Conservation (phyloP, 2,113 vertebrate species). For the Gavialis gangeticus region DNA sequence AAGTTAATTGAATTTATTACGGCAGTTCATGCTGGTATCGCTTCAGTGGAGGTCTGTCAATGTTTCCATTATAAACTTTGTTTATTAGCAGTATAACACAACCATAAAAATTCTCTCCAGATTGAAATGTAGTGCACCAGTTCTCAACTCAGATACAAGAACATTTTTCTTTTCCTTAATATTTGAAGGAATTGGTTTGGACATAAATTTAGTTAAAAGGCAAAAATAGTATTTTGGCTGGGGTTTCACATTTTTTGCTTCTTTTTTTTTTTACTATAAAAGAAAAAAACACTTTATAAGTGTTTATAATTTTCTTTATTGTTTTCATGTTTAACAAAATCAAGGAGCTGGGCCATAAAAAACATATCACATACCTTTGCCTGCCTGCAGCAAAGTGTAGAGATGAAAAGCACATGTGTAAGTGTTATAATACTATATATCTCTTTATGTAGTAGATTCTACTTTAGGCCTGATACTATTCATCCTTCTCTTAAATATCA, state of each 20-base stretch:
- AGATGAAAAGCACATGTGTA: not conserved
- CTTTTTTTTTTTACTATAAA: not conserved
- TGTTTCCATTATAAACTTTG: conserved; percentile 58
- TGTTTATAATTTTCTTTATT: conserved; percentile 8
- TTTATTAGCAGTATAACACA: conserved; percentile 54
- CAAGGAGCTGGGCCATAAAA: conserved; percentile 12
- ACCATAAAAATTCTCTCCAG: conserved; percentile 45
- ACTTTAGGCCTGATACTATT: not conserved
- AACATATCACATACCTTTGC: not conserved
- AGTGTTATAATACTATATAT: not conserved
- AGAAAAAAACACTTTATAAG: conserved; percentile 33
- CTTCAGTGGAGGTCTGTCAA: conserved; percentile 17
- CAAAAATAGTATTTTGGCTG: conserved; percentile 46
- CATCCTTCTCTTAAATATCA: not conserved
- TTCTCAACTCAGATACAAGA: conserved; percentile 31
- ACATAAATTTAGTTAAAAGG: conserved; percentile 46
- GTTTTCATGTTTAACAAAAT: conserved; percentile 37
- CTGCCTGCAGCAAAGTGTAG: not conserved
- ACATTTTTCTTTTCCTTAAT: conserved; percentile 49
- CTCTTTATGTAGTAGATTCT: not conserved
- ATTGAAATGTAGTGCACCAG: conserved; percentile 26
- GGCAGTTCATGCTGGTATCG: not conserved
- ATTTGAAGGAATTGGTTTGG: conserved; percentile 52
- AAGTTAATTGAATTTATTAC: conserved; percentile 56
- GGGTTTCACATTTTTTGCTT: conserved; percentile 39